Conservation (phyloP, 1,140 invertebrate genomes). For the Lycorma delicatula region DNA sequence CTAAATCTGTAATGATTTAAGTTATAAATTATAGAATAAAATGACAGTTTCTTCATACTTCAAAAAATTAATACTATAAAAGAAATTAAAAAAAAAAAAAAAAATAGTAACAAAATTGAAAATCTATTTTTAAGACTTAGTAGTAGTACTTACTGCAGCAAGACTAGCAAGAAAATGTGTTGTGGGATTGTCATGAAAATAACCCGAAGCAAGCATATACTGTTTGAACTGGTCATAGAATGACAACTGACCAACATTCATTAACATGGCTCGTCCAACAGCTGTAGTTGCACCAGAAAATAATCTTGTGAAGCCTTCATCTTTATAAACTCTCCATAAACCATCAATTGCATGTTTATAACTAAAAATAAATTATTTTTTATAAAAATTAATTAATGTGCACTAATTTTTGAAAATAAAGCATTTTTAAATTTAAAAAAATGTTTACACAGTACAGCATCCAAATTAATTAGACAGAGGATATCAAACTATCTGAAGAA, state of each 20-base stretch:
- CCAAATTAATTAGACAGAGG: too few species aligned
- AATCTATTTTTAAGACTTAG: too few species aligned
- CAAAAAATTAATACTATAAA: too few species aligned
- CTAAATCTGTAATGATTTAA: too few species aligned
- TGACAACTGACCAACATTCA: constrained; percentile 94
- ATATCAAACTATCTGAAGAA: too few species aligned
- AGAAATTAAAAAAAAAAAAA: too few species aligned
- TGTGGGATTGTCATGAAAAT: constrained; percentile 75
- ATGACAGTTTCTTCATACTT: too few species aligned
- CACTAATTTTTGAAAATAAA: too few species aligned
- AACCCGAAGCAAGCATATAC: constrained; percentile 56
- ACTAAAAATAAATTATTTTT: constrained; percentile 58
- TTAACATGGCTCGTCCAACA: constrained; percentile 79
- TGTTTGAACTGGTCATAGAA: constrained; percentile 95
- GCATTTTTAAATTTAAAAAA: background rate
- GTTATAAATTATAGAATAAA: too few species aligned
- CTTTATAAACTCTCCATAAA: constrained; percentile 62
- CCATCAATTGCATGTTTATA: constrained; percentile 98
- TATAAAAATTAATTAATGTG: too few species aligned
- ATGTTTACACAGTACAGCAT: too few species aligned
- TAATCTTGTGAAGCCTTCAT: constrained; percentile 73
- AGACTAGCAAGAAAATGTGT: constrained; percentile 88
- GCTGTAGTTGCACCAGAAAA: constrained; percentile 90
- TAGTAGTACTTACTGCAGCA: constrained; percentile 68
- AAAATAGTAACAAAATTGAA: too few species aligned